Evolutionary conservation across 1,140 invertebrate genomes (phyloP).

Genomic region (Mercenaria mercenaria): DNA sequence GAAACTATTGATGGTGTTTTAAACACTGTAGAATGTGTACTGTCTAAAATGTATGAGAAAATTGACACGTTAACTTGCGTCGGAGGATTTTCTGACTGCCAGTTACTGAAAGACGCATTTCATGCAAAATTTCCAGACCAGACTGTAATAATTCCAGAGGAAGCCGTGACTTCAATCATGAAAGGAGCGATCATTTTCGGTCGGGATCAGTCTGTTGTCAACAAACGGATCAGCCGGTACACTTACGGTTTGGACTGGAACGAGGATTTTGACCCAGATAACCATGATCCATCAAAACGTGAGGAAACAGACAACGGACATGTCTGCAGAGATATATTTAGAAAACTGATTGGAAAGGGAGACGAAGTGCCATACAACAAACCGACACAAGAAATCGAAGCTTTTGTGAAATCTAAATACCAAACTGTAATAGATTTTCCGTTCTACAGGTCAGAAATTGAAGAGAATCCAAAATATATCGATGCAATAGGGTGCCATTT

Average conservation of each 20-base stretch:
- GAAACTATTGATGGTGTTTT: conserved; percentile 6
- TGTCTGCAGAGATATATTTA: conserved; percentile 45
- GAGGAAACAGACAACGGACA: conserved; percentile 32
- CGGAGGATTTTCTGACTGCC: conserved; percentile 62
- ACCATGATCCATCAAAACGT: conserved; percentile 18
- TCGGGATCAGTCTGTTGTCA: conserved; percentile 30
- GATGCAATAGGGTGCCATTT: conserved; percentile 31
- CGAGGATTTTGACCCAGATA: conserved; percentile 38
- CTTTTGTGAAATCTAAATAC: conserved; percentile 32
- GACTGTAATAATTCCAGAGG: conserved; percentile 23
- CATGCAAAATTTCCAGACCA: conserved; percentile 1
- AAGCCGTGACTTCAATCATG: conserved; percentile 34
- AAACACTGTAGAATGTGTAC: not conserved
- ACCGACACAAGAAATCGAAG: conserved; percentile 24
- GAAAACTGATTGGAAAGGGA: conserved; percentile 24
- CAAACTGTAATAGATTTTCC: conserved; percentile 50
- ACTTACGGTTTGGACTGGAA: conserved; percentile 61
- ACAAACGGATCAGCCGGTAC: conserved; percentile 1
- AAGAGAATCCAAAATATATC: conserved; percentile 2
- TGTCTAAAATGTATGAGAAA: not conserved
- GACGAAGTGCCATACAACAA: not conserved
- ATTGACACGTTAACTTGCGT: conserved; percentile 42
- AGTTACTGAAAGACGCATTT: not conserved
- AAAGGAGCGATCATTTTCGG: conserved; percentile 56
- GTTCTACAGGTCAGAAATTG: conserved; percentile 42